Percentiles rank a stretch among this genome's conserved stretches.
These are phyloP conservation scores for Phoxinus dragarum DNA, from an alignment of 2,797 vertebrate genomes.

Conservation along the genomic window DNA sequence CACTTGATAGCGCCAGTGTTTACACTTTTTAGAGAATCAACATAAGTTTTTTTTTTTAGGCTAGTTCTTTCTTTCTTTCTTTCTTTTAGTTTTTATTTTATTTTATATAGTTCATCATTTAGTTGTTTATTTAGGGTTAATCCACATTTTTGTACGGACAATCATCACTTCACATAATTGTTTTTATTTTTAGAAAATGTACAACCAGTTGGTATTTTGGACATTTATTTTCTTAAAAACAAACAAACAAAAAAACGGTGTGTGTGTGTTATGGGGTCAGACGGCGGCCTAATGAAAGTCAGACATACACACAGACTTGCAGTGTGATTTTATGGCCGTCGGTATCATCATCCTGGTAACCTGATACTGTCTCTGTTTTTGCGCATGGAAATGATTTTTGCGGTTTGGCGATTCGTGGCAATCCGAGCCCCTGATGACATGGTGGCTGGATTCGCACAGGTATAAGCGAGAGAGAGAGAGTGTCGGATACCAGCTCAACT, in stretches of 20 bases:
- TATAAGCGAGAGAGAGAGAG: conserved; percentile 67
- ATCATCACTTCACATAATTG: too few relatives aligned
- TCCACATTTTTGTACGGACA: not conserved
- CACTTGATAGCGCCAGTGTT: not conserved
- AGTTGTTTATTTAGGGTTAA: too few relatives aligned
- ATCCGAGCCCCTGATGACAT: conserved; percentile 82
- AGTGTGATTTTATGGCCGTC: conserved; percentile 28
- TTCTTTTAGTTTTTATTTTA: too few relatives aligned
- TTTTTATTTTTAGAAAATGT: not conserved
- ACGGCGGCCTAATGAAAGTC: not conserved
- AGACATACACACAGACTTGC: conserved; percentile 25
- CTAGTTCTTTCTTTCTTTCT: not conserved
- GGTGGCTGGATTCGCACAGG: conserved; percentile 87
- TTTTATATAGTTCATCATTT: too few relatives aligned
- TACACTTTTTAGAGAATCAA: not conserved
- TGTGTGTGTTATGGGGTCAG: conserved; percentile 12
- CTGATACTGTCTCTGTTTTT: conserved; percentile 79
- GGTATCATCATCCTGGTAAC: conserved; percentile 65
- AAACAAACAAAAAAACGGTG: not conserved
- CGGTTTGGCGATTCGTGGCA: conserved; percentile 80
- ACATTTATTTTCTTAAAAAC: not conserved
- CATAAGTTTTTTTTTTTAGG: not conserved
- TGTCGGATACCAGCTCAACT: conserved; percentile 79
- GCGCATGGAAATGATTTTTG: conserved; percentile 85
- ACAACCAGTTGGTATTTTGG: not conserved